Evolutionary conservation across 2,888 invertebrate species (phyloP), one percentile per base, ranked within the genome.

Genomic region (Cosmia trapezina): DNA sequence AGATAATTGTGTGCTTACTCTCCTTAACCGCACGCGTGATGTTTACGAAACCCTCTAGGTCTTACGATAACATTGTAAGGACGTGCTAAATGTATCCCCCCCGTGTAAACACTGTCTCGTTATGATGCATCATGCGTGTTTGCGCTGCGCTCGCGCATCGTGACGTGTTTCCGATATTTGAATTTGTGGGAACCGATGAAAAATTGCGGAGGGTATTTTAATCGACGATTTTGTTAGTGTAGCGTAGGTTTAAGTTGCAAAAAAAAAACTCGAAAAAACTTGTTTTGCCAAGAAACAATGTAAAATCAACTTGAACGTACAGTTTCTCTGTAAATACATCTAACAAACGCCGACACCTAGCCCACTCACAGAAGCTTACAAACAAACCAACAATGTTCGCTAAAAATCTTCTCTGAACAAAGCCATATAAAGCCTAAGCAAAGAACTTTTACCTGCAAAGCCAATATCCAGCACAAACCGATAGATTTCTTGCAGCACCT

Each of bases 401-500:
- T 61, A 74, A 85, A 75, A 72, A 70, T 61, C 73, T 59, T 56
- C 37, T 57, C 28, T 80, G 78, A 73, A 80, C 75, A 78, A 78
- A 79, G 65, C 53, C 67, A 77, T 57, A 59, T 81, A 76, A 74
- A 76, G 65, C 61, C 69, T 9, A 49, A 77, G 78, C 82, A 83
- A 83, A 89, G 85, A 87, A 81, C 81, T 83, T 79, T 85, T 84
- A 83, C 85, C 75, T 75, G 68, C 81, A 76, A 76, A 78, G 74
- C 82, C 78, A 85, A 85, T 81, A 81, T 84, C 88, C 85, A 65
- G 54, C 45, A 78, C 73, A 89, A 88, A 79, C 87, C 87, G 87
- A 91, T 89, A 90, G 87, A 87, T 90, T 90, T 90, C 91, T 89
- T 88, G 89, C 89, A 89, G 87, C 81, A 86, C 83, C 86, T 89